These are phyloP conservation scores for Aix galericulata DNA, from an alignment of 2,113 vertebrate genomes.

Conservation along the genomic window DNA sequence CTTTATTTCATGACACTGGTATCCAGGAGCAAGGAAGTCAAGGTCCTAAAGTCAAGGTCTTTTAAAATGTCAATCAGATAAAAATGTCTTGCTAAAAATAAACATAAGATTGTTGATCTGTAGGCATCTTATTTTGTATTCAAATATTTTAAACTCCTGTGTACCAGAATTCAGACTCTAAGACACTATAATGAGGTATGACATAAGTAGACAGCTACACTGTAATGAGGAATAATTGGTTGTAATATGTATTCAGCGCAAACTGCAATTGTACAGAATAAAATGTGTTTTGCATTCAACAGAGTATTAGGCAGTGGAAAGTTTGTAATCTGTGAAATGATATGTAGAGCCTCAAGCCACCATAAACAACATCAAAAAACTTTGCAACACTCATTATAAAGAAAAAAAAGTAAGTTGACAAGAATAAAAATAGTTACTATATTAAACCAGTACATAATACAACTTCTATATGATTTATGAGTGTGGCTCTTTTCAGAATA, in stretches of 20 bases:
- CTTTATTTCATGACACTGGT: neutral
- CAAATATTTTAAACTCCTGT: conserved; percentile 37
- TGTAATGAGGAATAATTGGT: conserved; percentile 62
- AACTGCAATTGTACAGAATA: neutral
- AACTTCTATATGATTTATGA: conserved; percentile 35
- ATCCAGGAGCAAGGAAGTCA: neutral
- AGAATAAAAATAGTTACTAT: conserved; percentile 9
- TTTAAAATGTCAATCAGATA: conserved; percentile 35
- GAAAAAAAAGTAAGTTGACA: neutral
- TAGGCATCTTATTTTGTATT: conserved; percentile 34
- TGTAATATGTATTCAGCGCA: conserved; percentile 29
- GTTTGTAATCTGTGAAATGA: neutral
- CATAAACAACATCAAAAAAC: neutral
- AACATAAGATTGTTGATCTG: conserved; percentile 22
- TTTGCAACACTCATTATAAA: conserved; percentile 9
- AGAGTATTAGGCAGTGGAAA: neutral
- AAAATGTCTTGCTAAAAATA: conserved; percentile 35
- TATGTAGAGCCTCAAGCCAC: neutral
- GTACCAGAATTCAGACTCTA: neutral
- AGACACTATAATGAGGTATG: conserved; percentile 38
- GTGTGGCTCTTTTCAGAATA: neutral
- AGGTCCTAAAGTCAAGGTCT: conserved; percentile 5
- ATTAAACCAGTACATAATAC: conserved; percentile 7
- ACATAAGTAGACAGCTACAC: conserved; percentile 34
- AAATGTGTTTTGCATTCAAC: conserved; percentile 35